Conservation (phyloP, 92 coral and sea anemone species). For the Phymanthus crucifer region DNA sequence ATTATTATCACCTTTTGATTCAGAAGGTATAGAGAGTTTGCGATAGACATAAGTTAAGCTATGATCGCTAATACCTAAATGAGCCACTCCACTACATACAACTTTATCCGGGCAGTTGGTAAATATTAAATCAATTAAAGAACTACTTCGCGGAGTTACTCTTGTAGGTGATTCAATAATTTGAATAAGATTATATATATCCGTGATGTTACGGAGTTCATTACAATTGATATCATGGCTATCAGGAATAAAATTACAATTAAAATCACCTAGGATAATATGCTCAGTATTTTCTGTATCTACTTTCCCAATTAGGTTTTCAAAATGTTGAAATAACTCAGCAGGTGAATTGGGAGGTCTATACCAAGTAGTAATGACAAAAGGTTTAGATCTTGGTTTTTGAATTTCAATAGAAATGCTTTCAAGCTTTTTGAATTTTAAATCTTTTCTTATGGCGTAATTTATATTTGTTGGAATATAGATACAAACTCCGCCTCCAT, state of each 20-base stretch:
- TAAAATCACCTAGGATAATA: conserved; percentile 15
- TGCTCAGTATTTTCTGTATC: background rate
- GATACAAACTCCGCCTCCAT: too few species aligned
- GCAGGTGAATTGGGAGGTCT: background rate
- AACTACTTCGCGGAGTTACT: background rate
- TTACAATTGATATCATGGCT: background rate
- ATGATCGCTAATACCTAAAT: too few species aligned
- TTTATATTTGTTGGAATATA: too few species aligned
- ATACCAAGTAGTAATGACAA: background rate
- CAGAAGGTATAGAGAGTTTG: too few species aligned
- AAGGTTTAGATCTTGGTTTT: too few species aligned
- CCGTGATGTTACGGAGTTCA: background rate
- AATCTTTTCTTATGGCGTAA: too few species aligned
- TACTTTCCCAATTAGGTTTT: background rate
- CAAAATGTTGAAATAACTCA: background rate
- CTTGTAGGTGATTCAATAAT: conserved; percentile 12
- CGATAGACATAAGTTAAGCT: too few species aligned
- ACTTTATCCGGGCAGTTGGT: conserved; percentile 2
- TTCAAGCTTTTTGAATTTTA: too few species aligned
- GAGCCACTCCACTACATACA: too few species aligned
- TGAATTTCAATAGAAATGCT: too few species aligned
- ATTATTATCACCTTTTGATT: too few species aligned
- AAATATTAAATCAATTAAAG: conserved; percentile 10
- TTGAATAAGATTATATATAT: conserved; percentile 7
- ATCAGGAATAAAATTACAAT: conserved; percentile 10